Base-by-base conservation (phyloP, 2,797 vertebrate genomes). In the Notolabrus celidotus region DNA sequence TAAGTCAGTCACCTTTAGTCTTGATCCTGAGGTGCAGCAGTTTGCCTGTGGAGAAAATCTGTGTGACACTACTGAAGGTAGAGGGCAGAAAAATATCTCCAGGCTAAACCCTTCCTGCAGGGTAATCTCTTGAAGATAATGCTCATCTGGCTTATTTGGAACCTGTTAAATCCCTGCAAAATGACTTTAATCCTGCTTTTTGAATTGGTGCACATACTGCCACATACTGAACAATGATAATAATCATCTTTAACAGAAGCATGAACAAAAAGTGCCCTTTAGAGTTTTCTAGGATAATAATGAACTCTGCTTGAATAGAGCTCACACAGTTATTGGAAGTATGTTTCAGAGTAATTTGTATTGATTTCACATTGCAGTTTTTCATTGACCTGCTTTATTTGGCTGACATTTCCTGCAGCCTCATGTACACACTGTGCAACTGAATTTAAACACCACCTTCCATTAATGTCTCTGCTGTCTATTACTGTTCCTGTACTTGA, bases 401-500 rank as follows among this genome's bases (percentile, higher is more conserved):
- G 33, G 31, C 45, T 11, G 49, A 56, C 36, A 54, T 39, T 41
- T 56, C 16, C 50, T 62, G 51, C 36, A 19, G n/a, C 53, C 51
- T 56, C 8, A 23, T 34, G 17, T 47, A 57, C 47, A 73, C 33
- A 23, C 34, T n/a, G 42, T 55, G 47, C 25, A 60, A 41, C 69
- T 52, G 10, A 64, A 59, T 61, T 63, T 67, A 51, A 79, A 81
- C 64, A 7, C 17, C 46, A 62, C 36, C 55, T 59, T 16, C 27
- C 50, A 49, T 52, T 62, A 27, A 50, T 57, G 50, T 73, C 58
- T 70, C 58, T 46, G 20, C 51, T 36, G 10, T 57, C 46, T 77
- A 12, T 62, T 63, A 62, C 67, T 54, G 27, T 60, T 52, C 65
- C 69, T 77, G 52, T 23, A 67, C 53, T 71, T 75, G 36, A 74